Evolutionary conservation across 2,113 vertebrate species (phyloP).

Genomic region (Pelodiscus sinensis): DNA sequence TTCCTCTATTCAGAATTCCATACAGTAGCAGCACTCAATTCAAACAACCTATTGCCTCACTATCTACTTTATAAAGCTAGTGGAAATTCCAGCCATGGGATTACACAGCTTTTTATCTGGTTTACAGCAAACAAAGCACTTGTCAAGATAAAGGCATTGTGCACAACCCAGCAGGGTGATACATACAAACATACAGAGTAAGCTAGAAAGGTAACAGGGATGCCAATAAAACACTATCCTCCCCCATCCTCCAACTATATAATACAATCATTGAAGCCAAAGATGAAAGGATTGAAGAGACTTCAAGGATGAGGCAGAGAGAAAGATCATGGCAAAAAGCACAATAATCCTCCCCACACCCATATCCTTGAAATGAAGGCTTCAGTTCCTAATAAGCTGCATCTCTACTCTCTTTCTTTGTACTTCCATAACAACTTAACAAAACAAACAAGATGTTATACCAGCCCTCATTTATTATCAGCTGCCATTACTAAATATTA

Average conservation of each 20-base stretch:
- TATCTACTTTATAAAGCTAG: background rate
- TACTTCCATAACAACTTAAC: background rate
- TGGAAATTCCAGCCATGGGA: background rate
- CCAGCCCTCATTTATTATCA: background rate
- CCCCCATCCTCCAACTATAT: background rate
- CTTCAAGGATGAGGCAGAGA: background rate
- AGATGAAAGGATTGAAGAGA: fast-evolving
- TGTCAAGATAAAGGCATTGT: constrained; percentile 61
- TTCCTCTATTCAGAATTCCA: background rate
- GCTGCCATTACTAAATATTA: background rate
- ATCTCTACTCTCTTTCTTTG: background rate
- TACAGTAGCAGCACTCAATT: fast-evolving
- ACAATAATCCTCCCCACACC: background rate
- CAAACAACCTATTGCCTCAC: background rate
- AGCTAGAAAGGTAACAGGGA: constrained; percentile 26
- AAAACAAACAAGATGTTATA: background rate
- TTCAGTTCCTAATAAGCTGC: background rate
- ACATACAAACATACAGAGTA: background rate
- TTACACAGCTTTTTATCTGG: constrained; percentile 42
- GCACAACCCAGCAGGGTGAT: constrained; percentile 23
- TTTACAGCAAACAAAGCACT: constrained; percentile 56
- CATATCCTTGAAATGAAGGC: background rate
- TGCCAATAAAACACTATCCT: constrained; percentile 15
- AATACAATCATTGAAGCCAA: background rate
- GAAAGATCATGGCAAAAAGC: background rate